Conservation (phyloP, 2,888 invertebrate genomes). For the Germaria angustata region DNA sequence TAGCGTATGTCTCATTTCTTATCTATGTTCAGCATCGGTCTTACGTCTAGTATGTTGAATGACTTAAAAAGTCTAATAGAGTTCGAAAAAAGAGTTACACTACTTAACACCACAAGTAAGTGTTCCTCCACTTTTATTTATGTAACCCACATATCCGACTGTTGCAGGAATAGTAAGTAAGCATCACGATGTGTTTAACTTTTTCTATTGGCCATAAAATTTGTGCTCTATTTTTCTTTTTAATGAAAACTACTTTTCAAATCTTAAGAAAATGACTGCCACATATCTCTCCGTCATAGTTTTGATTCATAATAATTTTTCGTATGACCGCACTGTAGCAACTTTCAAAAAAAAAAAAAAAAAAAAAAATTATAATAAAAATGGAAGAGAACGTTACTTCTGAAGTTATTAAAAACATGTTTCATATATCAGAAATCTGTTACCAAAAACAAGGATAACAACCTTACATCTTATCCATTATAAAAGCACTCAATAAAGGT, state of each 20-base stretch:
- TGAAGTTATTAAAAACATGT: constrained; percentile 33
- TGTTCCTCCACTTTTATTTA: too few relatives aligned
- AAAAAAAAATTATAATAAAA: not conserved
- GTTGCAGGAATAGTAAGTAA: too few relatives aligned
- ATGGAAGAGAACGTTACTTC: not conserved
- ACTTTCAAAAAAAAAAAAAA: constrained; percentile 6
- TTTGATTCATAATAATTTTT: constrained; percentile 45
- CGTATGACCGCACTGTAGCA: not conserved
- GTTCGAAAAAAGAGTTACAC: too few relatives aligned
- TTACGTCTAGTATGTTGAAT: too few relatives aligned
- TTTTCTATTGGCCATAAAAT: constrained; percentile 42
- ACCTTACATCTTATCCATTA: constrained; percentile 16
- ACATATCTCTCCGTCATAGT: constrained; percentile 53
- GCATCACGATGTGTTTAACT: not conserved
- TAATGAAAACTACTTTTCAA: constrained; percentile 47
- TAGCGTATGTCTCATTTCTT: too few relatives aligned
- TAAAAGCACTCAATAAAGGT: constrained; percentile 40
- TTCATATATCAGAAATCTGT: constrained; percentile 41
- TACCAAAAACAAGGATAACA: not conserved
- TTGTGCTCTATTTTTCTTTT: constrained; percentile 4
- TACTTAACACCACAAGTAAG: too few relatives aligned
- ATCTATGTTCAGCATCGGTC: too few relatives aligned
- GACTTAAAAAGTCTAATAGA: too few relatives aligned
- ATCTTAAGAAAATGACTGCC: constrained; percentile 57
- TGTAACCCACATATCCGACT: too few relatives aligned